Evolutionary conservation across 2,113 vertebrate species (phyloP), one percentile per base, ranked within the genome.

Genomic region (Paradoxurus hermaphroditus): DNA sequence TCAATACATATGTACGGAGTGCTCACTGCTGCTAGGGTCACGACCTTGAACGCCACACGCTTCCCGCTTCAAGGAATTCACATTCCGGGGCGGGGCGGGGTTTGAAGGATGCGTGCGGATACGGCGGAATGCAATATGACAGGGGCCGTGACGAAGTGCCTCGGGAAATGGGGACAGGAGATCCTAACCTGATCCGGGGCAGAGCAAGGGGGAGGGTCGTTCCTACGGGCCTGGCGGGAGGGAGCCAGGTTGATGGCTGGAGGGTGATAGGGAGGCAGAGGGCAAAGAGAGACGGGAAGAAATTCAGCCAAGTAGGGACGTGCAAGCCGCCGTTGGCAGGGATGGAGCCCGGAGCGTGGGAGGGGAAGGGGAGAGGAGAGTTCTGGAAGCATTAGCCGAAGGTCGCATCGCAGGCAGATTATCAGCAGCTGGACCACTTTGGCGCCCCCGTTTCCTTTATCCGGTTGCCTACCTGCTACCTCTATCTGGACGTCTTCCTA

Each of bases 311-410:
- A 4, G 56, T 59, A 0, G 65, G 44, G 31, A 90, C 23, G 21
- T 29, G 18, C 13, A 15, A 46, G 34, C n/a, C 2, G 0, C 39
- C n/a, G n/a, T 56, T 13, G 25, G 4, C 3, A 18, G n/a, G 34
- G 41, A 4, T 1, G 5, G 0, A 62, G 49, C 3, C 2, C 36
- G 15, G 49, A 75, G 19, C 19, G 1, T 49, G 13, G 6, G 14
- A 3, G 14, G 39, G 34, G 18, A 4, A 31, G 27, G 21, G 31
- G 34, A 14, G 23, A 27, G 31, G 19, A 13, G 4, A 4, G 68
- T 10, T 86, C 44, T 34, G 4, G 62, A 34, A 27, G 51, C 46
- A 39, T 25, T 29, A 83, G 51, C 21, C 21, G 51, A 51, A 91
- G 75, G 49, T 5, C 51, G 3, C 5, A 27, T 10, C 11, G 2